phyloP scores from a whole-genome alignment of 2,113 vertebrate species.

The Clarias gariepinus region DNA sequence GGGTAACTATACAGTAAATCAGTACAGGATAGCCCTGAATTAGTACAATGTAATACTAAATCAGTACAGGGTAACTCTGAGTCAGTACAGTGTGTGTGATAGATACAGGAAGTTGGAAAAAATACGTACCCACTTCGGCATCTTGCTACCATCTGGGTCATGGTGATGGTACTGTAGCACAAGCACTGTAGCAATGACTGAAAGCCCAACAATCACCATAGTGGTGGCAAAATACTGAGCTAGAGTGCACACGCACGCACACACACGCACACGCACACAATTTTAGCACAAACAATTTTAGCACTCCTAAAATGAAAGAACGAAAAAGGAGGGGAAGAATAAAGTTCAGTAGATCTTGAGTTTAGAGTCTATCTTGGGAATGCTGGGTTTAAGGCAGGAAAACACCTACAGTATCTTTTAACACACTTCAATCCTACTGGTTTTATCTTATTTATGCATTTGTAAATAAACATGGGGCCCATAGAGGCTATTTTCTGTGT shows the following conservation, averaged over 20 bases:
- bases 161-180: constrained; percentile 91
- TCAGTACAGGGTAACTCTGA: too few relatives aligned
- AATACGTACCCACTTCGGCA: constrained; percentile 88
- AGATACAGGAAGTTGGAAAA: too few relatives aligned
- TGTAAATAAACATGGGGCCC: too few relatives aligned
- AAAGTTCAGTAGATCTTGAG: neutral
- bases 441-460: neutral
- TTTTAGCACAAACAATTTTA: neutral
- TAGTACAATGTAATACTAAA: neutral
- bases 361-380: neutral
- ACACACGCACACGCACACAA: constrained; percentile 19
- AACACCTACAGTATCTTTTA: rapidly evolving
- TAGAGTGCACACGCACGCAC: constrained; percentile 62
- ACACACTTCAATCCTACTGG: neutral
- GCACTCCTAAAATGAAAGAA: neutral
- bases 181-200: constrained; percentile 87
- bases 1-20: too few relatives aligned
- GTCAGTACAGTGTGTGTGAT: too few relatives aligned
- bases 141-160: constrained; percentile 86
- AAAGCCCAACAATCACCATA: constrained; percentile 91
- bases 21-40: too few relatives aligned
- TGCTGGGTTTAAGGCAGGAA: neutral
- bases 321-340: neutral
- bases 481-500: neutral
- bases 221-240: constrained; percentile 94